Percentiles rank a stretch among this genome's conserved stretches.
Evolutionary conservation across 2,888 invertebrate species (phyloP).

Genomic region (Apamea sordens): DNA sequence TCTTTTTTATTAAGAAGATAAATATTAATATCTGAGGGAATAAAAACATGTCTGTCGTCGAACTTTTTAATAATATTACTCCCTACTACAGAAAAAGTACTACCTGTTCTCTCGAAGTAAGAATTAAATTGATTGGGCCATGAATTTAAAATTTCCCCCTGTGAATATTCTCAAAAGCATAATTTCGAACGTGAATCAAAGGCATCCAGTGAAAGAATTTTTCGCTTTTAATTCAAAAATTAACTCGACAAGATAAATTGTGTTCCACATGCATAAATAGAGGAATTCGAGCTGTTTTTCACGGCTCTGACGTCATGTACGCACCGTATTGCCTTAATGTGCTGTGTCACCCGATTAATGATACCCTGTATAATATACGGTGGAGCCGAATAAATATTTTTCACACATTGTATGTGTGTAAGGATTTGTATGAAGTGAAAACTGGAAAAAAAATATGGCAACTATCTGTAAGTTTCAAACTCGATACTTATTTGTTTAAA

Average conservation of each 20-base stretch:
- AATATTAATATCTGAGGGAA: neutral
- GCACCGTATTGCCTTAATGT: conserved; percentile 66
- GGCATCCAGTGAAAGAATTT: conserved; percentile 32
- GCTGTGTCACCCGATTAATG: conserved; percentile 66
- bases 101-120: conserved; percentile 1
- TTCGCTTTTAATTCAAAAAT: conserved; percentile 55
- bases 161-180: conserved; percentile 42
- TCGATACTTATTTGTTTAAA: neutral
- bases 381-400: conserved; percentile 38
- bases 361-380: conserved; percentile 42
- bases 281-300: conserved; percentile 59
- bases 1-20: neutral
- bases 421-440: conserved; percentile 21
- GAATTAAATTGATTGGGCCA: conserved; percentile 45
- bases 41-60: no score
- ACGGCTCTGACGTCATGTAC: conserved; percentile 55
- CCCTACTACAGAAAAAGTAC: neutral
- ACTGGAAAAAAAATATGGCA: neutral
- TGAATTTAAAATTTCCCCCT: conserved; percentile 24
- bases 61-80: no score
- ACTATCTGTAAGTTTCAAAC: neutral
- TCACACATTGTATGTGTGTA: conserved; percentile 26
- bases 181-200: conserved; percentile 36
- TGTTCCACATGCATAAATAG: conserved; percentile 61
- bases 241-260: conserved; percentile 61